phyloP scores from a whole-genome alignment of 1,140 invertebrate species.

The Pararge aegeria region DNA sequence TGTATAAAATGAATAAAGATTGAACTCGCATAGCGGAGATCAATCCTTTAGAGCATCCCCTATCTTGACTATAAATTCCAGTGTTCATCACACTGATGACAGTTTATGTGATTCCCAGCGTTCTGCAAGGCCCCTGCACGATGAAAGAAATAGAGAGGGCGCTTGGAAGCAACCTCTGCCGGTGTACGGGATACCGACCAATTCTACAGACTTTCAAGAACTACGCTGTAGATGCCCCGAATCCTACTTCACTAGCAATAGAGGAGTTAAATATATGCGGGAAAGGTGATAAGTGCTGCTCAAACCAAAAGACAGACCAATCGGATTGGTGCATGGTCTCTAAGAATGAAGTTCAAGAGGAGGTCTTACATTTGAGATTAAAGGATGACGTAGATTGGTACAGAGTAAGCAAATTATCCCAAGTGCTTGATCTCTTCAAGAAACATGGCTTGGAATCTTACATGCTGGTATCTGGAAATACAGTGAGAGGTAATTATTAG shows the following conservation, averaged over 20 bases:
- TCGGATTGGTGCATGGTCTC: constrained; percentile 59
- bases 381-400: constrained; percentile 50
- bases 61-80: too few species aligned
- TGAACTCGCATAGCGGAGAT: too few species aligned
- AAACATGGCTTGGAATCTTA: constrained; percentile 55
- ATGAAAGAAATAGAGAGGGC: constrained; percentile 84
- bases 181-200: constrained; percentile 90
- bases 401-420: constrained; percentile 35
- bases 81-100: too few species aligned
- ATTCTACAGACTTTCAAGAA: constrained; percentile 89
- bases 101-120: too few species aligned
- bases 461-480: constrained; percentile 80
- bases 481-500: constrained; percentile 57
- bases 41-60: too few species aligned
- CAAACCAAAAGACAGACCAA: constrained; percentile 28
- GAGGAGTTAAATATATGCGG: constrained; percentile 49
- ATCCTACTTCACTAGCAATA: constrained; percentile 46
- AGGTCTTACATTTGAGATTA: constrained; percentile 40
- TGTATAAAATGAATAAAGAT: too few species aligned
- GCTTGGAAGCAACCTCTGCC: constrained; percentile 88
- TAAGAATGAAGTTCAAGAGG: constrained; percentile 13
- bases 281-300: background rate
- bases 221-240: constrained; percentile 81
- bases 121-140: constrained; percentile 11
- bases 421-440: constrained; percentile 46